Conservation (phyloP, 2,113 vertebrate genomes). For the Craseonycteris thonglongyai region DNA sequence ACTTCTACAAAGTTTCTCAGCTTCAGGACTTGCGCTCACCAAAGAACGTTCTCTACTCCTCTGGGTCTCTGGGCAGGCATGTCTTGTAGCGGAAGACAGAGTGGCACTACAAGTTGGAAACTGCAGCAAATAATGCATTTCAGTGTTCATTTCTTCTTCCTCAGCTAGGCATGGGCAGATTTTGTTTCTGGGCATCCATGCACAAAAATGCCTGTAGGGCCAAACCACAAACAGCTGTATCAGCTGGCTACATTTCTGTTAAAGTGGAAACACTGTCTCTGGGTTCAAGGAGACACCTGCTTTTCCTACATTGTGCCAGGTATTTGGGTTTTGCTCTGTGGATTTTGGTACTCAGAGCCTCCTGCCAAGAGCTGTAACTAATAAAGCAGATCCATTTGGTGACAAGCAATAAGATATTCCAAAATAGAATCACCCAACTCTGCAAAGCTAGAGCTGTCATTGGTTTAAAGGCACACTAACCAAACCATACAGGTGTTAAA, state of each 20-base stretch:
- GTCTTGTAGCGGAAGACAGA: not conserved
- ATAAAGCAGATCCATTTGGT: conserved; percentile 72
- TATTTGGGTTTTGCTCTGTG: conserved; percentile 74
- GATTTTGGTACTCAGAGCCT: conserved; percentile 74
- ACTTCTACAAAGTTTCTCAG: not conserved
- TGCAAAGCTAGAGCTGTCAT: conserved; percentile 62
- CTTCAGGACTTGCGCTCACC: not conserved
- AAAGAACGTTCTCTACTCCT: not conserved
- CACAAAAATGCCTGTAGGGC: conserved; percentile 34
- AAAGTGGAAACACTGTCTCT: conserved; percentile 31
- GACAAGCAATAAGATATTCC: conserved; percentile 72
- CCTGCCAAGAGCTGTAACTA: conserved; percentile 72
- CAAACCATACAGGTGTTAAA: conserved; percentile 74
- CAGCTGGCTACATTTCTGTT: conserved; percentile 32
- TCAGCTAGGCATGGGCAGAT: conserved; percentile 34
- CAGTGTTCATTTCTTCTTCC: conserved; percentile 15
- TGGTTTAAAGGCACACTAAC: conserved; percentile 74
- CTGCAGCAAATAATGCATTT: not conserved
- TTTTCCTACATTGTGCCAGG: conserved; percentile 67
- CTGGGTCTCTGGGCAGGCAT: not conserved
- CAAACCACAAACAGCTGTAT: conserved; percentile 57
- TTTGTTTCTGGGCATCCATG: conserved; percentile 48
- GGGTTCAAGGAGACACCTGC: conserved; percentile 67
- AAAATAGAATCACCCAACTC: conserved; percentile 71
- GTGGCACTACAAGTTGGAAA: conserved; percentile 16